These are phyloP conservation scores for Talpa occidentalis DNA, from an alignment of 2,113 vertebrate species.

Conservation along the genomic window DNA sequence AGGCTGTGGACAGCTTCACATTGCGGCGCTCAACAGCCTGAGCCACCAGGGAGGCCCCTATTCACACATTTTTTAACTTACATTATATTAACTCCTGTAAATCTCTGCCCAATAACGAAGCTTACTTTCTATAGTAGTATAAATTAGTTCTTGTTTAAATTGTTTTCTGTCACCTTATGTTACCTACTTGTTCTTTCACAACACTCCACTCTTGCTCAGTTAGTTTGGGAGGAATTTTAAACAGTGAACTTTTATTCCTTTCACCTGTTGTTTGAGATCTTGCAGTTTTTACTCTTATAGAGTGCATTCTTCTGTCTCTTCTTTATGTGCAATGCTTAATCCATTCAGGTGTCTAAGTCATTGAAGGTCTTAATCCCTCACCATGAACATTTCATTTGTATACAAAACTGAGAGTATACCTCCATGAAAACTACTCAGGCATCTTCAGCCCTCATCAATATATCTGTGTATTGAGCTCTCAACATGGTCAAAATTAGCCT, in stretches of 20 bases:
- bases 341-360: neutral
- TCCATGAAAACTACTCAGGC: neutral
- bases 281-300: neutral
- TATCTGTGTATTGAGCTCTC: neutral
- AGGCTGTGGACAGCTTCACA: too few relatives aligned
- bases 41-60: too few relatives aligned
- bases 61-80: neutral
- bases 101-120: neutral
- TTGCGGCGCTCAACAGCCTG: too few relatives aligned
- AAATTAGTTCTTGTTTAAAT: conserved; percentile 12
- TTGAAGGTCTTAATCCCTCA: neutral
- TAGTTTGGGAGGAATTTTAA: neutral
- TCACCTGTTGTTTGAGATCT: neutral
- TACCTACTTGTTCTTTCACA: neutral
- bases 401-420: neutral
- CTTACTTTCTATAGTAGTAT: neutral
- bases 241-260: neutral
- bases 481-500: neutral
- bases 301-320: neutral
- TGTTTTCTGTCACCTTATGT: neutral
- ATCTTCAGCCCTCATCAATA: neutral
- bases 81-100: neutral
- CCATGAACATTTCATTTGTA: neutral
- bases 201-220: neutral
- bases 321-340: neutral